Evolutionary conservation across 2,797 vertebrate species (phyloP), one percentile per base, ranked within the genome.

Genomic region (Gymnodraco acuticeps): DNA sequence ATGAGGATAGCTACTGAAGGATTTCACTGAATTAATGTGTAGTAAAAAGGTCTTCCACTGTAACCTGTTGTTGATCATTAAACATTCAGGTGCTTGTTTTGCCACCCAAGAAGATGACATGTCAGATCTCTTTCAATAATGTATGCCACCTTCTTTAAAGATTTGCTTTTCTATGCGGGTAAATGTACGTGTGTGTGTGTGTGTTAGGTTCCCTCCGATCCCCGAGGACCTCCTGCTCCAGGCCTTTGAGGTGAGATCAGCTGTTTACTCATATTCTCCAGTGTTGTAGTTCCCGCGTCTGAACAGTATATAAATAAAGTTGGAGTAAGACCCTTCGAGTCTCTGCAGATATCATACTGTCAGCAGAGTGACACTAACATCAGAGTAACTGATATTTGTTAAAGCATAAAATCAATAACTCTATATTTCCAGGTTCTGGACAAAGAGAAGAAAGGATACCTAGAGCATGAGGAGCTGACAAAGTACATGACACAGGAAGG

Each of bases 401-500:
- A 7, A 68, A 43, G 2, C 19, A 46, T n/a, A 52, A 63, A 55
- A 10, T 2, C 6, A 41, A 4, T 42, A 14, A 42, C 16, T 10
- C 14, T 62, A 3, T 70, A 53, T 83, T 75, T 41, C n/a, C 77
- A 99, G 98, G 95, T 96, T 85, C 93, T 99, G 87, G 98, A 99
- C 93, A 85, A 94, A 73, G 93, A 95, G 51, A 96, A 96, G 64
- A 95, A 92, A 60, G 97, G 96, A 60, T 94, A 94, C 93, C 87
- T 99, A 78, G 94, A 96, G 56, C 94, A 93, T 75, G 96, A 96
- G 2, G 95, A 97, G 47, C 88, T 99, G 74, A 75, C 94, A 50
- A 96, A 95, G 69, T 95, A 94, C 79, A 95, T 99, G 95, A 97
- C 96, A 77, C 94, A 96, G 85, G 96, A 96, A 96, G 98, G 98